phyloP scores from a whole-genome alignment of 2,113 vertebrate genomes.

The Neodontobutis hainanensis region DNA sequence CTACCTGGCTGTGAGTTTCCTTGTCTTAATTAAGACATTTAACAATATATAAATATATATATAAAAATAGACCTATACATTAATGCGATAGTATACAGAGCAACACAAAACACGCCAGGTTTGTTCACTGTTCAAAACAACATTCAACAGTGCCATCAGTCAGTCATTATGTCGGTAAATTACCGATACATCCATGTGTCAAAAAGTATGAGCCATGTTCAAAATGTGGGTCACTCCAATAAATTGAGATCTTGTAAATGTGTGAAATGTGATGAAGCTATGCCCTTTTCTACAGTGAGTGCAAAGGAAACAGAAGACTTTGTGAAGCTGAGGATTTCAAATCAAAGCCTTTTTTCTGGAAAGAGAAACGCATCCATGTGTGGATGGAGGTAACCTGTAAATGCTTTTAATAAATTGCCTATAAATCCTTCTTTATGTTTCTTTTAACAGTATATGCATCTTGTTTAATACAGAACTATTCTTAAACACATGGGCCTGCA shows the following conservation, averaged over 20 bases:
- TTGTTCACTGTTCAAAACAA: no score
- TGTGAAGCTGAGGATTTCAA: conserved; percentile 72
- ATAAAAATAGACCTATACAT: no score
- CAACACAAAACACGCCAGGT: not conserved
- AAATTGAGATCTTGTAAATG: not conserved
- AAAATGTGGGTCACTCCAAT: no score
- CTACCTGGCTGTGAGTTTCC: no score
- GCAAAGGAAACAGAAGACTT: conserved; percentile 61
- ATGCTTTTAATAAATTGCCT: not conserved
- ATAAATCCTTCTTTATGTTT: not conserved
- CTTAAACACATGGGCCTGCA: conserved; percentile 76
- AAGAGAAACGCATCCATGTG: conserved; percentile 65
- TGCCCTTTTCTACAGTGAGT: conserved; percentile 50
- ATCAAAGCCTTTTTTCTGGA: conserved; percentile 69
- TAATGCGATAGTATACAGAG: not conserved
- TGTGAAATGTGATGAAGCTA: not conserved
- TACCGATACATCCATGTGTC: no score
- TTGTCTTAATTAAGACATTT: no score
- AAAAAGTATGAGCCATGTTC: no score
- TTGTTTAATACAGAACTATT: conserved; percentile 49
- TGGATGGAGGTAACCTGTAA: conserved; percentile 67
- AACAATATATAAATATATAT: no score
- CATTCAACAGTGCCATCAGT: no score
- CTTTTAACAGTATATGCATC: not conserved
- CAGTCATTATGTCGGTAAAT: no score